These are phyloP conservation scores for Poliocrania exsul DNA, from an alignment of 2,797 vertebrate genomes.

Conservation along the genomic window DNA sequence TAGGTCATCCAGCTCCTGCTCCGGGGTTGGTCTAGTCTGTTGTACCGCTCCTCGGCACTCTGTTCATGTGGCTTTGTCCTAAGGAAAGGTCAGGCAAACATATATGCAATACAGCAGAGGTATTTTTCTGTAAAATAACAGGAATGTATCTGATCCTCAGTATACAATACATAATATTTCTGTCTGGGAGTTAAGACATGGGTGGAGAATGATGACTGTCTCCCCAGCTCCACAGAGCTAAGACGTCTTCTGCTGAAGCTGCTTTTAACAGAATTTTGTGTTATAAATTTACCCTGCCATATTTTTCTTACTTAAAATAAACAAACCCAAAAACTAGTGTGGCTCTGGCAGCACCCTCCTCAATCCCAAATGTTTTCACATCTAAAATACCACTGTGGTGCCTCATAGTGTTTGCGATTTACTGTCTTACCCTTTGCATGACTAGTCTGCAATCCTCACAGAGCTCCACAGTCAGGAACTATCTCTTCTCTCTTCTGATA, in stretches of 20 bases:
- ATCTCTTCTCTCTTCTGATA: background rate
- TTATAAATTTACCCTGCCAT: background rate
- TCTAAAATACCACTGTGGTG: background rate
- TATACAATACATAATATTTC: rapidly evolving
- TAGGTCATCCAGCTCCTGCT: background rate
- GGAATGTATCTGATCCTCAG: background rate
- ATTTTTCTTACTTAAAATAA: background rate
- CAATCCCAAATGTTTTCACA: background rate
- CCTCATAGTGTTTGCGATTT: background rate
- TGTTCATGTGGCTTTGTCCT: background rate
- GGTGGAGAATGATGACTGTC: background rate
- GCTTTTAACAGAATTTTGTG: background rate
- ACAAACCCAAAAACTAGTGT: background rate
- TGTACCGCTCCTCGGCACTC: background rate
- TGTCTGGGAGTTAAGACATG: background rate
- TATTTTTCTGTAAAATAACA: background rate
- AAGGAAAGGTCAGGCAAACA: background rate
- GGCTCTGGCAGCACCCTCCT: background rate
- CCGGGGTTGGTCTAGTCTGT: background rate
- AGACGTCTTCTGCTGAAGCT: background rate
- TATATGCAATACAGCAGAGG: background rate
- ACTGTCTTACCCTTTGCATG: background rate
- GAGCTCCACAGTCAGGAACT: background rate
- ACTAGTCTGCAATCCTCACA: background rate
- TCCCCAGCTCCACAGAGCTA: background rate